A percentile compares a stretch with the other conserved stretches of the same genome.
Evolutionary conservation across 2,797 vertebrate genomes (phyloP).

Genomic region (Syncerus caffer): DNA sequence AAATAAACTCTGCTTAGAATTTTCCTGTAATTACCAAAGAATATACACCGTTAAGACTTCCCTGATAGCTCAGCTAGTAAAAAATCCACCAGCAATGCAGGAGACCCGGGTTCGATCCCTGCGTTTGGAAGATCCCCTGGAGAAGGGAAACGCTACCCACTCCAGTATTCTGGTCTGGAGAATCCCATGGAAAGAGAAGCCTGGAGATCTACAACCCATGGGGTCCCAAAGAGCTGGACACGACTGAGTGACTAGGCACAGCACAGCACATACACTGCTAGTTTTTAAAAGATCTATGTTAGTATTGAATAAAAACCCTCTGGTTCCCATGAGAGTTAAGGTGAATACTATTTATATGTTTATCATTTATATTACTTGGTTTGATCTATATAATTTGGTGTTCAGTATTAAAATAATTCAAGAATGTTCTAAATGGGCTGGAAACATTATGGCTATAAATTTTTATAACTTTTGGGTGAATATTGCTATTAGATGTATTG

Average conservation of each 20-base stretch:
- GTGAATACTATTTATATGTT: not conserved
- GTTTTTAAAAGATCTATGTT: not conserved
- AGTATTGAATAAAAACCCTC: slow-evolving; percentile 20
- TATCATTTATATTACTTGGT: not conserved
- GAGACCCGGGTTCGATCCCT: not conserved
- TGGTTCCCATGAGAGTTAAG: not conserved
- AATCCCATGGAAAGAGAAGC: not conserved
- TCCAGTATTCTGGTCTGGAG: not conserved
- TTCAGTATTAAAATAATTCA: slow-evolving; percentile 12
- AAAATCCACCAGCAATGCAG: not conserved
- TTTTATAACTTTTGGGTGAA: not conserved
- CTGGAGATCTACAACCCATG: not conserved
- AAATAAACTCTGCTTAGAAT: slow-evolving; percentile 36
- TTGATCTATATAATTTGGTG: slow-evolving; percentile 38
- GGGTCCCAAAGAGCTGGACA: not conserved
- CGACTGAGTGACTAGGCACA: not conserved
- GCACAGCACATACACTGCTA: not conserved
- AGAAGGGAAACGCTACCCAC: not conserved
- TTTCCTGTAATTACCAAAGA: not conserved
- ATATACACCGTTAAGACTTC: not conserved
- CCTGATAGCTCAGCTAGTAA: not conserved
- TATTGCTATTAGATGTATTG: not conserved
- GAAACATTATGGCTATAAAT: slow-evolving; percentile 10
- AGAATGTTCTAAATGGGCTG: not conserved
- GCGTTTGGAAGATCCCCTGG: not conserved